Percentiles rank a stretch among this genome's conserved stretches.
phyloP scores from a whole-genome alignment of 2,113 vertebrate species.

The Alaudala cheleensis region DNA sequence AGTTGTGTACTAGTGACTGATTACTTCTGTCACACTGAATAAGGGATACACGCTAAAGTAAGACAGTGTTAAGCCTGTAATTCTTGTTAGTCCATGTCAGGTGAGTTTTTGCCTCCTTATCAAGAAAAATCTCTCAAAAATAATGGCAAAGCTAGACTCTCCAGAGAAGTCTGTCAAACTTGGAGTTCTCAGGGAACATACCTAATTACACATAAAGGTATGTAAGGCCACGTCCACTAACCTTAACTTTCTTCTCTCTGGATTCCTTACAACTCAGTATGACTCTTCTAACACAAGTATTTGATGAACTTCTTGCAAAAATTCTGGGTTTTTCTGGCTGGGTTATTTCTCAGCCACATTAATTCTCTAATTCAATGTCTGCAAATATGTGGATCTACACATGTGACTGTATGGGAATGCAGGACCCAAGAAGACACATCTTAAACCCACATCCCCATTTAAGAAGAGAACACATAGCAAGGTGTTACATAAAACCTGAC shows the following conservation, averaged over 20 bases:
- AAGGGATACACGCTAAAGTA: not conserved
- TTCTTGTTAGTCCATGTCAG: not conserved
- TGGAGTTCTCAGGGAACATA: not conserved
- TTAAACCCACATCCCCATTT: not conserved
- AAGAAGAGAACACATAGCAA: not conserved
- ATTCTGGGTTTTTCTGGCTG: accelerated
- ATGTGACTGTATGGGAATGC: not conserved
- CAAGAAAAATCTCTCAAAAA: not conserved
- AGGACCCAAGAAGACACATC: not conserved
- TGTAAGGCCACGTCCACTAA: not conserved
- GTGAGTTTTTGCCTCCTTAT: not conserved
- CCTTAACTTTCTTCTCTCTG: not conserved
- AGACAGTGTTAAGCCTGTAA: not conserved
- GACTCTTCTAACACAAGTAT: not conserved
- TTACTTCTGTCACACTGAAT: conserved; percentile 58
- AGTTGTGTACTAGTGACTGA: conserved; percentile 37
- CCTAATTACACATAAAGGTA: not conserved
- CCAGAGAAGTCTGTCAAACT: not conserved
- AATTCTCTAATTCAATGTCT: not conserved
- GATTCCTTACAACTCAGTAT: not conserved
- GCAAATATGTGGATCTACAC: not conserved
- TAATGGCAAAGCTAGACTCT: not conserved
- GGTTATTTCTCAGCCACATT: not conserved
- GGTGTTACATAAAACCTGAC: not conserved
- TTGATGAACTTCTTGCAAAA: not conserved